A percentile compares a stretch with the other conserved stretches of the same genome.
Evolutionary conservation across 1,140 invertebrate species (phyloP).

Genomic region (Microvelia longipes): DNA sequence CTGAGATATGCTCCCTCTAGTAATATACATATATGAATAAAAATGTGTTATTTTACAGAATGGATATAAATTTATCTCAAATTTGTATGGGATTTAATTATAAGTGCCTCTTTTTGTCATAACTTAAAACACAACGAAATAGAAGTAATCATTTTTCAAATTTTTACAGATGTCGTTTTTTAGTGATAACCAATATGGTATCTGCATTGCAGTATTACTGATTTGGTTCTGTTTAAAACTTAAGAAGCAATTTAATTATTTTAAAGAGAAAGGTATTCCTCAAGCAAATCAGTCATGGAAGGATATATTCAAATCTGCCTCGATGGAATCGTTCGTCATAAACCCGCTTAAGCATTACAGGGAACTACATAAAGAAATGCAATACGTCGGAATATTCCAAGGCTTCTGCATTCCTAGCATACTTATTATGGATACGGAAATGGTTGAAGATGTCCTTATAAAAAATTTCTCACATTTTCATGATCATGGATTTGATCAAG

Average conservation of each 20-base stretch:
- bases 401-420: background rate
- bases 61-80: too few relatives aligned
- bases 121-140: too few relatives aligned
- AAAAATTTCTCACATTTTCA: slow-evolving; percentile 25
- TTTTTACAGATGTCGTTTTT: background rate
- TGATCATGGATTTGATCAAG: slow-evolving; percentile 14
- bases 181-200: background rate
- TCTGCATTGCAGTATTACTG: background rate
- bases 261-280: background rate
- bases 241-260: background rate
- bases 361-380: background rate
- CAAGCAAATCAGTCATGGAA: background rate
- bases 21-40: too few relatives aligned
- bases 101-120: too few relatives aligned
- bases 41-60: too few relatives aligned
- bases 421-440: slow-evolving; percentile 8
- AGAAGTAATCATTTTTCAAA: too few relatives aligned
- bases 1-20: too few relatives aligned
- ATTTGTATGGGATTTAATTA: too few relatives aligned
- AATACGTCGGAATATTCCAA: background rate
- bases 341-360: background rate
- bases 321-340: background rate
- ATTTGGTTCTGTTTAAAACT: background rate
- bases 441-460: slow-evolving; percentile 23
- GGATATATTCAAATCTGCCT: background rate